Evolutionary conservation across 2,888 invertebrate genomes (phyloP).

Genomic region (Tinea trinotella): DNA sequence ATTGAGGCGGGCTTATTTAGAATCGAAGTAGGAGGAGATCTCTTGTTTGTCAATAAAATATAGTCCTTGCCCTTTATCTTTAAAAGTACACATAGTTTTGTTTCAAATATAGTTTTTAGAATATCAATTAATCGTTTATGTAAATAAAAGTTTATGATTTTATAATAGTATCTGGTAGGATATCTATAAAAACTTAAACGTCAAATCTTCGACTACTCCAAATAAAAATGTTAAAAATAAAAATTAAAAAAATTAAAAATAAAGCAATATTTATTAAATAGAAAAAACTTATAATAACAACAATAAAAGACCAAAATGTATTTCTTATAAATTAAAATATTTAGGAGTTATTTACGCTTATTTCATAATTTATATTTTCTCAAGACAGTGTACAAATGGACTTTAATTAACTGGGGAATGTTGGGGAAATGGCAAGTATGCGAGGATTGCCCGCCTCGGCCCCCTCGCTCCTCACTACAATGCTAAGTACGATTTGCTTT

Average conservation of each 20-base stretch:
- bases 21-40: slow-evolving; percentile 62
- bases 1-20: slow-evolving; percentile 67
- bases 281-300: too few species aligned
- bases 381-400: slow-evolving; percentile 65
- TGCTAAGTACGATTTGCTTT: slow-evolving; percentile 39
- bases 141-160: too few species aligned
- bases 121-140: too few species aligned
- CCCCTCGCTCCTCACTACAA: slow-evolving; percentile 33
- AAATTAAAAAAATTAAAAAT: too few species aligned
- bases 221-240: too few species aligned
- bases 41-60: slow-evolving; percentile 16
- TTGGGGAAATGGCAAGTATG: slow-evolving; percentile 58
- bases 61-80: neutral
- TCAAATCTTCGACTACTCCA: too few species aligned
- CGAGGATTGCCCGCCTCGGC: slow-evolving; percentile 37
- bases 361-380: slow-evolving; percentile 60
- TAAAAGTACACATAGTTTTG: neutral
- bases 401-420: slow-evolving; percentile 69
- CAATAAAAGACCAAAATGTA: too few species aligned
- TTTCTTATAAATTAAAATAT: slow-evolving; percentile 32
- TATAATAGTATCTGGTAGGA: too few species aligned
- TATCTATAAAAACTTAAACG: too few species aligned
- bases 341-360: slow-evolving; percentile 41
- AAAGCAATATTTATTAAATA: neutral
- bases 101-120: too few species aligned